Conservation (phyloP, 2,797 vertebrate species). For the Helicolenus hilgendorfi region DNA sequence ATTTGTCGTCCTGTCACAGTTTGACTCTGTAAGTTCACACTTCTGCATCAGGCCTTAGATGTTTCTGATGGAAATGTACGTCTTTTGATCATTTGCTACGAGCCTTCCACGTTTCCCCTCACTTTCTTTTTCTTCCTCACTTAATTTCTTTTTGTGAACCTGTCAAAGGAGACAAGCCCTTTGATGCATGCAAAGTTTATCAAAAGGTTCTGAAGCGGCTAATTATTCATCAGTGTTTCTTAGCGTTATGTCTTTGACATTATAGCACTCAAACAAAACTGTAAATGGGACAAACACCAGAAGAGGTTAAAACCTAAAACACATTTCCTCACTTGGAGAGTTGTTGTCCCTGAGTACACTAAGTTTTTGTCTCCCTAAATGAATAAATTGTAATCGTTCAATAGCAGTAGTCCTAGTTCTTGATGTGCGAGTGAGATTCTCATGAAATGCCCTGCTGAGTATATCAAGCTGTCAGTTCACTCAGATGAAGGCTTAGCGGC, state of each 20-base stretch:
- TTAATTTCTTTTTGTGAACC: constrained; percentile 70
- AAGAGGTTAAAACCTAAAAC: constrained; percentile 35
- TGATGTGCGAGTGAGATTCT: constrained; percentile 33
- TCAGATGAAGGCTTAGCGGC: constrained; percentile 33
- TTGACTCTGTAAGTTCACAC: constrained; percentile 51
- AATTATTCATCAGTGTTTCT: constrained; percentile 76
- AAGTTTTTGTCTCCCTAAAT: constrained; percentile 39
- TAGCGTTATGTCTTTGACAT: constrained; percentile 57
- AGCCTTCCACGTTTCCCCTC: constrained; percentile 34
- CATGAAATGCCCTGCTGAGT: constrained; percentile 42
- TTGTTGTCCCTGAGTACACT: constrained; percentile 22
- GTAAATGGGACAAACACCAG: constrained; percentile 40
- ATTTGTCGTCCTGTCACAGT: constrained; percentile 47
- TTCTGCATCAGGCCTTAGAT: constrained; percentile 57
- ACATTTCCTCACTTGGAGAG: constrained; percentile 8
- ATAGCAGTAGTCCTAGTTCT: neutral
- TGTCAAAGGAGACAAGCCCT: constrained; percentile 67
- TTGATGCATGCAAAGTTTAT: constrained; percentile 77
- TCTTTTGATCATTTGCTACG: constrained; percentile 77
- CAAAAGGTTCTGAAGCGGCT: constrained; percentile 70
- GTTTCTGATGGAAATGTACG: constrained; percentile 48
- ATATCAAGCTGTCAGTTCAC: constrained; percentile 46
- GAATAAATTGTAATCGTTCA: constrained; percentile 35
- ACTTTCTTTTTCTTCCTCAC: constrained; percentile 37
- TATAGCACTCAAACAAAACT: constrained; percentile 50